Conservation (phyloP, 2,797 vertebrate genomes). For the Sitta carolinensis region DNA sequence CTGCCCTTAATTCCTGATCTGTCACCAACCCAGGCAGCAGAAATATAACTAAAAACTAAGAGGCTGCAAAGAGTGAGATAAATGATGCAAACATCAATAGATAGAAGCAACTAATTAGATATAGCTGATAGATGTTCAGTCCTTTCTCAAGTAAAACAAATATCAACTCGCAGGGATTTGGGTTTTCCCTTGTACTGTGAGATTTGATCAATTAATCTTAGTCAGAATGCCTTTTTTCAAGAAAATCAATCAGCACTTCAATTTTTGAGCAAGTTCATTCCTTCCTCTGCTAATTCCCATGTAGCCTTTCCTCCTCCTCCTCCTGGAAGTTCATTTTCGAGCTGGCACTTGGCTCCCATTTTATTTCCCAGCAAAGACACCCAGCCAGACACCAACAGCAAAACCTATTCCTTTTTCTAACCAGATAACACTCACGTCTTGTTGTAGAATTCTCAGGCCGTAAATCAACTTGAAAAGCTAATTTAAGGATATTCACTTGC, state of each 20-base stretch:
- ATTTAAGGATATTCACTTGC: conserved; percentile 60
- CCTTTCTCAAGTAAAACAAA: neutral
- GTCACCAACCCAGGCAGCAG: neutral
- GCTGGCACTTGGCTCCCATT: conserved; percentile 48
- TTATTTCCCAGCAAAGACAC: conserved; percentile 27
- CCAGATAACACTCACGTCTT: conserved; percentile 47
- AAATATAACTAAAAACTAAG: neutral
- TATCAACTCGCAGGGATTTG: neutral
- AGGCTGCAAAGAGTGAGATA: neutral
- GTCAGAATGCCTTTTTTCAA: neutral
- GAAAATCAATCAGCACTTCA: neutral
- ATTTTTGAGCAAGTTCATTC: conserved; percentile 23
- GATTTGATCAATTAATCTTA: neutral
- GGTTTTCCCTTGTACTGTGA: neutral
- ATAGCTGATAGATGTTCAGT: neutral
- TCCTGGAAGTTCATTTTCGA: conserved; percentile 24
- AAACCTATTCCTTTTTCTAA: conserved; percentile 35
- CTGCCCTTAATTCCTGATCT: neutral
- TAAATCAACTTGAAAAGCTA: conserved; percentile 64
- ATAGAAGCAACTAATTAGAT: neutral
- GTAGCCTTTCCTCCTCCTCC: neutral
- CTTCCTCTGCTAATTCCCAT: conserved; percentile 37
- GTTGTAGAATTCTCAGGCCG: conserved; percentile 60
- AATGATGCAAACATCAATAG: neutral
- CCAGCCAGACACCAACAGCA: conserved; percentile 30